Conservation (phyloP, 2,888 invertebrate genomes). For the Drosophila sordidapex region DNA sequence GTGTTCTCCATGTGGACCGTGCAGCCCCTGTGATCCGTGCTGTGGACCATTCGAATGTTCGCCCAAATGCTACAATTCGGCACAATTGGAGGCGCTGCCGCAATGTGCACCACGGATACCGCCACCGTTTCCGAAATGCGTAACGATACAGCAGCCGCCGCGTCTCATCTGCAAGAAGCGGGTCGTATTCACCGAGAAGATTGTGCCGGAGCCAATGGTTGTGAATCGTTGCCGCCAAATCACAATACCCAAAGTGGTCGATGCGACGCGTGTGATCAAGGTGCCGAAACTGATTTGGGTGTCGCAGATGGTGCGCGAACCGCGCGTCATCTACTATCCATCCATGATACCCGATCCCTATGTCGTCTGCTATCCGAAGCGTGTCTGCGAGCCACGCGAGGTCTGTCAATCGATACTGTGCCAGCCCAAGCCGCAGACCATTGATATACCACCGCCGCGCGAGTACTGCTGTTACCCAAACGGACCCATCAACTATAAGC, state of each 20-base stretch:
- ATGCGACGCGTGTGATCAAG: slow-evolving; percentile 28
- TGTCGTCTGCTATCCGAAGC: slow-evolving; percentile 37
- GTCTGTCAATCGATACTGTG: slow-evolving; percentile 34
- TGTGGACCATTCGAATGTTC: slow-evolving; percentile 31
- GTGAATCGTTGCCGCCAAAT: slow-evolving; percentile 81
- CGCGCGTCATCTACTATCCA: slow-evolving; percentile 31
- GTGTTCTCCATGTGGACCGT: slow-evolving; percentile 31
- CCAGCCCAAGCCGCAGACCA: slow-evolving; percentile 56
- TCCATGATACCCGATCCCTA: slow-evolving; percentile 37
- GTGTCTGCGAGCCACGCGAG: slow-evolving; percentile 28
- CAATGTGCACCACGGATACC: slow-evolving; percentile 81
- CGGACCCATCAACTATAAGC: slow-evolving; percentile 78
- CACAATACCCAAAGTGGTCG: slow-evolving; percentile 80
- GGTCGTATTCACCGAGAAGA: slow-evolving; percentile 78
- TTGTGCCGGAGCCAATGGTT: slow-evolving; percentile 80
- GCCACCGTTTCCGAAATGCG: slow-evolving; percentile 65
- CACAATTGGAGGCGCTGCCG: slow-evolving; percentile 79
- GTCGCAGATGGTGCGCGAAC: slow-evolving; percentile 38
- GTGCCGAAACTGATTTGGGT: slow-evolving; percentile 32
- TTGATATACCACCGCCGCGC: slow-evolving; percentile 82
- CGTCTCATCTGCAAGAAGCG: slow-evolving; percentile 35
- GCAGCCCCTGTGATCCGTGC: slow-evolving; percentile 30
- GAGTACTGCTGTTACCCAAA: slow-evolving; percentile 82
- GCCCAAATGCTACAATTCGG: slow-evolving; percentile 27
- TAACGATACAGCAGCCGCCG: slow-evolving; percentile 32